Evolutionary conservation across 2,797 vertebrate species (phyloP), one percentile per base, ranked within the genome.

Genomic region (Bovichtus variegatus): DNA sequence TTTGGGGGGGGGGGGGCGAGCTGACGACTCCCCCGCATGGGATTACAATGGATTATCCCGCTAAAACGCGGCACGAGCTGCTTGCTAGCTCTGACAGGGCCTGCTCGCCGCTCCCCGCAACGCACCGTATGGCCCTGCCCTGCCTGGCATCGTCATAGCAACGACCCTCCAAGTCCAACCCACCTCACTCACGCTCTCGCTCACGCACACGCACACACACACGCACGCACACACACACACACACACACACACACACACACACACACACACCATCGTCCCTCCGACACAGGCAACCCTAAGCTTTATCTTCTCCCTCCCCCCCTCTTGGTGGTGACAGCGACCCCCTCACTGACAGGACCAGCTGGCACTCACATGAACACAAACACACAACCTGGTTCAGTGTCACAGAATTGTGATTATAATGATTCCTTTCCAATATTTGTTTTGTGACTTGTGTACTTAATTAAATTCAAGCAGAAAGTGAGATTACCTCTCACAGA

Each of bases 11-110:
- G 36, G 19, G 44, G 1, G 16, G 15, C 2, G 51, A 41, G 63
- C 21, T 15, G 49, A 46, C 21, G 51, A 84, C 91, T 91, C 91
- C 92, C 92, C 91, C 82, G 69, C n/a, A 71, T 76, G 80, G 91
- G 94, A 94, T 95, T 95, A 95, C 91, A 89, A 89, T 92, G 91
- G 94, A 94, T 95, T 94, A 95, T 94, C 91, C 87, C 34, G 27
- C 89, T 94, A 94, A 93, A 23, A 93, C 69, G 55, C 74, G 44
- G 90, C 90, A 93, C 85, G 76, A 91, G 90, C 92, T 84, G 80
- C 78, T 43, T 23, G 76, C 78, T 63, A 23, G 73, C 90, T 77
- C 85, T 71, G 31, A 34, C 82, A 67, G 68, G 75, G 87, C 73
- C 87, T 74, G 76, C 75, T 68, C 27, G 71, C 73, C 54, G 74